Base-by-base conservation (phyloP, 2,888 invertebrate species). In the Euplagia quadripunctaria region DNA sequence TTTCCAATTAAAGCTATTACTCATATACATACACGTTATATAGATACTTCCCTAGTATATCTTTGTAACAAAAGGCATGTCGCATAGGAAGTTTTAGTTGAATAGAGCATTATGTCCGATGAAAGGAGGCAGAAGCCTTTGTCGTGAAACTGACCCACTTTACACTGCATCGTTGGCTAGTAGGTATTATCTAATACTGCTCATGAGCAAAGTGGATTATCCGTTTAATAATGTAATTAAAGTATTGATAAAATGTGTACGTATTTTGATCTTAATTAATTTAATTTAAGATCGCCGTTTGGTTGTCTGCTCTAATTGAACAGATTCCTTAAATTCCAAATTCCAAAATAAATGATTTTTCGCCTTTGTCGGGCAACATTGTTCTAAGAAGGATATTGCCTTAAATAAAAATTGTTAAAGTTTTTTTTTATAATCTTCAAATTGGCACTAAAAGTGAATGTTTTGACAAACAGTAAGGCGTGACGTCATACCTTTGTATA, bases 101-200 rank as follows among this genome's bases (percentile, higher is more conserved):
- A 51, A 20, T 66, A 49, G 31, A 49, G 20, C 14, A 16, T 31
- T 20, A 66, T 49, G 61, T 49, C 11, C 51, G 65, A 65, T 65
- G 66, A 20, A 51, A 66, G 49, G 7, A 12, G 51, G 8, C 31
- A 66, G 49, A n/a, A 66, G 61, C 31, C 66, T 31, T 66, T 65
- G 65, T 65, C 49, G 65, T 46, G 11, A 5, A 20, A 65, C 31
- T 66, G 66, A 66, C 66, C 66, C 16, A 66, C 31, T 66, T 66
- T 65, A 11, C 46, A n/a, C n/a, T 46, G 46, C 64, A 46, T 31
- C 20, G 20, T 2, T 31, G 66, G 31, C 51, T 41, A 51, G 49
- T 16, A 46, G 6, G 12, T 31, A 31, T 65, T 46, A 65, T 65
- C 66, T 51, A 66, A 49, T 4, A 42, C 66, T 31, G 7, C 14